A percentile compares a stretch with the other conserved stretches of the same genome.
Conservation (phyloP, 2,888 invertebrate genomes). For the Acanthosepion esculentum region DNA sequence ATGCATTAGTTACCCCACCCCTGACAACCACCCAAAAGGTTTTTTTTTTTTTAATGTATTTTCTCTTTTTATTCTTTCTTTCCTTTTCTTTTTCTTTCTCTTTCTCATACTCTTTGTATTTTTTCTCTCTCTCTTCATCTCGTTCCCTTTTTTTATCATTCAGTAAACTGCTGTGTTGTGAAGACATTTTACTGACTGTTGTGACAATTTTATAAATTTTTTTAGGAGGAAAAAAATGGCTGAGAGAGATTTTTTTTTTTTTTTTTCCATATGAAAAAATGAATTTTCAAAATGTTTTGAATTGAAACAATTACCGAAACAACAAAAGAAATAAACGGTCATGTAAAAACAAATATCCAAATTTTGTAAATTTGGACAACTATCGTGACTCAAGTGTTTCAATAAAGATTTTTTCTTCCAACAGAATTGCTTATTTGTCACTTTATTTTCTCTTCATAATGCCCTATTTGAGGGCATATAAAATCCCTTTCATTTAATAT, state of each 20-base stretch:
- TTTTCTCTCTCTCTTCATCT: neutral
- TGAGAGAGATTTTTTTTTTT: neutral
- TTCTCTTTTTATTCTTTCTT: too few relatives aligned
- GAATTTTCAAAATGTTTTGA: neutral
- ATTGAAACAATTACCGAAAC: neutral
- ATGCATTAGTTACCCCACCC: too few relatives aligned
- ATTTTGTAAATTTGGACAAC: neutral
- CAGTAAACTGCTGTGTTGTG: constrained; percentile 33
- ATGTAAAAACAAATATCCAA: neutral
- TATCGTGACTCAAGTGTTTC: neutral
- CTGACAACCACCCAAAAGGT: too few relatives aligned
- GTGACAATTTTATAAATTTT: neutral
- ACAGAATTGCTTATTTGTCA: too few relatives aligned
- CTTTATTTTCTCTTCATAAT: too few relatives aligned
- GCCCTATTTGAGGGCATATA: too few relatives aligned
- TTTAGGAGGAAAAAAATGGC: neutral
- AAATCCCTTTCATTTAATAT: too few relatives aligned
- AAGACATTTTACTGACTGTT: constrained; percentile 1
- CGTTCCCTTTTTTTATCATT: neutral
- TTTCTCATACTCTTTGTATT: neutral
- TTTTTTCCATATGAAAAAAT: neutral
- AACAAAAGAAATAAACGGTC: neutral
- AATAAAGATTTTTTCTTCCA: neutral
- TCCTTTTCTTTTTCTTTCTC: neutral
- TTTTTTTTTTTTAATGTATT: too few relatives aligned